Evolutionary conservation across 2,888 invertebrate genomes (phyloP).

Genomic region (Cosmia trapezina): DNA sequence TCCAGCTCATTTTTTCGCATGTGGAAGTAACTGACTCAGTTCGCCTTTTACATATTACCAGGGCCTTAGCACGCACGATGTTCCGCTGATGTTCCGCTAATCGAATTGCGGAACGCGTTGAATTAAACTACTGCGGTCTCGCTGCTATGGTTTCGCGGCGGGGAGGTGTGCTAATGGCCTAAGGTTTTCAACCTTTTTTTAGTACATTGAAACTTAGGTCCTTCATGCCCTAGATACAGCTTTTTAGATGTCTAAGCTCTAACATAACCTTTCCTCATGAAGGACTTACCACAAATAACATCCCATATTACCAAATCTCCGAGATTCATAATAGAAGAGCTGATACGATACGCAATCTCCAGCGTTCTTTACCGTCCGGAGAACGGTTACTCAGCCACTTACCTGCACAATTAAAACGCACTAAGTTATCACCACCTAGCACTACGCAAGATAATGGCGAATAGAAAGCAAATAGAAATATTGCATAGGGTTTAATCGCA

Average conservation of each 20-base stretch:
- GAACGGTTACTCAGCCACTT: conserved; percentile 62
- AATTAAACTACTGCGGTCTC: no score
- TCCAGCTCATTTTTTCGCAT: no score
- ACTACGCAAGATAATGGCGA: conserved; percentile 72
- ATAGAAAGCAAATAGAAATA: conserved; percentile 82
- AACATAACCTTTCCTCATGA: neutral
- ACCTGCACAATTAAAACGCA: conserved; percentile 68
- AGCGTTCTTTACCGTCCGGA: conserved; percentile 58
- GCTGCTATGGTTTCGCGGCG: no score
- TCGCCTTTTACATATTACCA: no score
- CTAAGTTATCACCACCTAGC: conserved; percentile 77
- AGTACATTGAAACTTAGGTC: neutral
- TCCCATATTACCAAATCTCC: conserved; percentile 25
- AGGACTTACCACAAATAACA: neutral
- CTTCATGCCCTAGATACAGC: neutral
- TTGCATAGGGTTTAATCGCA: conserved; percentile 70
- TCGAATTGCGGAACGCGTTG: no score
- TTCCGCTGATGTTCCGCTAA: no score
- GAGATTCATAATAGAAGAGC: conserved; percentile 42
- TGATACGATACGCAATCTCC: conserved; percentile 56
- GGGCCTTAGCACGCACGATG: no score
- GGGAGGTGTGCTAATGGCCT: no score
- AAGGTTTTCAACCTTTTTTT: neutral
- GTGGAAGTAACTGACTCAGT: no score
- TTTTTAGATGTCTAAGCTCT: neutral